Evolutionary conservation across 2,113 vertebrate genomes (phyloP).

Genomic region (Atractosteus spatula): DNA sequence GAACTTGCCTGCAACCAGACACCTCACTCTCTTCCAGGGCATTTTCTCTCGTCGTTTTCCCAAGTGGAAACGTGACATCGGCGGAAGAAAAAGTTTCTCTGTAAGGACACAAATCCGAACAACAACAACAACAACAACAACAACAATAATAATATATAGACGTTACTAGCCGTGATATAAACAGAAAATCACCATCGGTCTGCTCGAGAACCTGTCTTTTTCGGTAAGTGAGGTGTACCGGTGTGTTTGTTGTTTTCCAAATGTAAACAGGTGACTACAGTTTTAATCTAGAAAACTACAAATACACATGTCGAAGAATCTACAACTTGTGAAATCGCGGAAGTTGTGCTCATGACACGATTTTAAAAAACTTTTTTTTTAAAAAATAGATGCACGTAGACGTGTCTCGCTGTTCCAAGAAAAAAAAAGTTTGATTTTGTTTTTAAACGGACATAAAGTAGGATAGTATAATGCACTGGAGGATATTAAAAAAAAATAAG

Average conservation of each 20-base stretch:
- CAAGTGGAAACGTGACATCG: not conserved
- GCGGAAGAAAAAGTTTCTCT: slow-evolving; percentile 8
- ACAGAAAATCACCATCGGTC: not conserved
- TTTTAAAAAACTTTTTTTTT: not conserved
- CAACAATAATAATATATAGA: too few species aligned
- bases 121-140: not conserved
- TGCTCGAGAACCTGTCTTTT: not conserved
- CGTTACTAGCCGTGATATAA: too few species aligned
- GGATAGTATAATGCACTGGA: not conserved
- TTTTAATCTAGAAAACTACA: too few species aligned
- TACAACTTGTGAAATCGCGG: too few species aligned
- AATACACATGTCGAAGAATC: too few species aligned
- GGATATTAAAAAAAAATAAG: not conserved
- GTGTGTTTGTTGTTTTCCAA: too few species aligned
- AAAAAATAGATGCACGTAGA: not conserved
- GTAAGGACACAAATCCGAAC: not conserved
- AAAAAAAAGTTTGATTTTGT: not conserved
- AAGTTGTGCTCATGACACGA: too few species aligned
- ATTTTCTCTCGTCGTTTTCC: not conserved
- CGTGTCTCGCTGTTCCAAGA: too few species aligned
- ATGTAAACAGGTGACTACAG: too few species aligned
- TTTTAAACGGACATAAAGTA: not conserved
- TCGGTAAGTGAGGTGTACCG: not conserved
- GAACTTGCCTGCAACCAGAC: not conserved
- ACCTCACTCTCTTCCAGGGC: not conserved